Conservation (phyloP, 2,113 vertebrate genomes). For the Helogale parvula region DNA sequence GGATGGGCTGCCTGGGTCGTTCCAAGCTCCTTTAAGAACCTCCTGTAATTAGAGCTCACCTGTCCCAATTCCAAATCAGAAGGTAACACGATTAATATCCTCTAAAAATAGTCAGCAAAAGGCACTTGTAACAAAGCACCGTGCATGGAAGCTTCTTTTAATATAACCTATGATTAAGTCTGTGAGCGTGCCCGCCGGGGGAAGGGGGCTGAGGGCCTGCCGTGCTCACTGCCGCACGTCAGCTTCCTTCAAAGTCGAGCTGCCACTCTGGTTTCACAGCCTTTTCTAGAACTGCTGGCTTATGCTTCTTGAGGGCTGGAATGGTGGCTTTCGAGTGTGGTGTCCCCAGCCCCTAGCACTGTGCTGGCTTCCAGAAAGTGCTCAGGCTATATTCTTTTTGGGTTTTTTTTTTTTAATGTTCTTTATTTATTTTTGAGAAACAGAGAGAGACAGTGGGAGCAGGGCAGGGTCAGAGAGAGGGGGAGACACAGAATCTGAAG, state of each 20-base stretch:
- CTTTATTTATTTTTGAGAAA: no score
- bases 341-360: fast-evolving
- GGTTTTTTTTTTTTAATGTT: no score
- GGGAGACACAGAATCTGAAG: no score
- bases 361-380: fast-evolving
- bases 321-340: fast-evolving
- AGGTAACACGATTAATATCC: slow-evolving; percentile 51
- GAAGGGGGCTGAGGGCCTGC: neutral
- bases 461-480: no score
- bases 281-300: neutral
- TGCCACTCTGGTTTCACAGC: neutral
- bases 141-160: neutral
- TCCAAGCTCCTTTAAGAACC: neutral
- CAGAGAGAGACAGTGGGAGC: no score
- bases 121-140: neutral
- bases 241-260: fast-evolving
- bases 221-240: fast-evolving
- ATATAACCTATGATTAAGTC: slow-evolving; percentile 36
- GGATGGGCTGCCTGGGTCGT: neutral
- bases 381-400: fast-evolving
- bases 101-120: slow-evolving; percentile 47
- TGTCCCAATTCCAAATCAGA: slow-evolving; percentile 46
- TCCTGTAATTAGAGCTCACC: slow-evolving; percentile 42
- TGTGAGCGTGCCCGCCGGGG: neutral
- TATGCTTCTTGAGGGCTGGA: neutral